Conservation (phyloP, 2,888 invertebrate genomes). For the Tenthredo notha region DNA sequence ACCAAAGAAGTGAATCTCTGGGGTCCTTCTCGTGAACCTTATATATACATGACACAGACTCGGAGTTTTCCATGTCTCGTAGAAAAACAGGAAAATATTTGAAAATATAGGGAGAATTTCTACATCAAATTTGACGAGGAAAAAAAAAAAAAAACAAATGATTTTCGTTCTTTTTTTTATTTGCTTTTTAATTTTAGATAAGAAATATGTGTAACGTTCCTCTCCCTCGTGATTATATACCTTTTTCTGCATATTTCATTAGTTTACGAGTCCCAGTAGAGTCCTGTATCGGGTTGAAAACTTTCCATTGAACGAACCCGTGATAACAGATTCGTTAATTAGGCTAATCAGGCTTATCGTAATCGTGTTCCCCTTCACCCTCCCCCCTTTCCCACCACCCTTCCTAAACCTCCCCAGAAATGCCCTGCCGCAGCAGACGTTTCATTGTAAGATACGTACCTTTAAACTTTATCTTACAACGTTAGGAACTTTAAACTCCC, state of each 20-base stretch:
- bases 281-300: slow-evolving; percentile 14
- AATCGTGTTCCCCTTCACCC: background rate
- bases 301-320: background rate
- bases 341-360: slow-evolving; percentile 13
- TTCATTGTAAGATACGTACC: background rate
- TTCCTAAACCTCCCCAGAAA: background rate
- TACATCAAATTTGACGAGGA: background rate
- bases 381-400: too few relatives aligned
- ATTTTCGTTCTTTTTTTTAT: too few relatives aligned
- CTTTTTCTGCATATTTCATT: background rate
- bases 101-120: background rate
- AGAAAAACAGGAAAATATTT: background rate
- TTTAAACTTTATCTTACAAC: slow-evolving; percentile 20
- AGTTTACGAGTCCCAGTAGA: background rate
- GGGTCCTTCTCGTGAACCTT: background rate
- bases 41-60: background rate
- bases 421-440: background rate
- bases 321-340: slow-evolving; percentile 21
- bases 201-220: background rate
- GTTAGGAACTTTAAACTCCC: slow-evolving; percentile 17
- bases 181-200: too few relatives aligned
- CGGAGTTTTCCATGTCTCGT: background rate
- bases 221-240: background rate
- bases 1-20: slow-evolving; percentile 27
- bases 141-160: background rate